Conservation (phyloP, 1,140 invertebrate species). For the Papilio machaon region DNA sequence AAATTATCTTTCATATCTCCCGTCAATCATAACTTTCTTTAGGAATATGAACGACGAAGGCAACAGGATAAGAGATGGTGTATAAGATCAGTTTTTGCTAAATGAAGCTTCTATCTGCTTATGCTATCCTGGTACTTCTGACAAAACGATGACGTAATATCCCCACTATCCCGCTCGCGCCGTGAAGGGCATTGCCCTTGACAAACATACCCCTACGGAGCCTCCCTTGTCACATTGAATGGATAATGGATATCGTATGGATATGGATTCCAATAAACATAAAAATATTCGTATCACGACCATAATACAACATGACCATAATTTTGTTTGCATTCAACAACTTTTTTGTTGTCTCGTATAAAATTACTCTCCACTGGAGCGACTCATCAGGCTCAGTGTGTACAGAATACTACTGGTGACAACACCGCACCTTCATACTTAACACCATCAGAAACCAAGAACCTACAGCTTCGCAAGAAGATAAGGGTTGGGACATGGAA, state of each 20-base stretch:
- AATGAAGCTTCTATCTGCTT: neutral
- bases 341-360: too few relatives aligned
- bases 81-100: neutral
- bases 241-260: neutral
- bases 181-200: constrained; percentile 1
- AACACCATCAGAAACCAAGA: too few relatives aligned
- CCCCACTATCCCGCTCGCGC: constrained; percentile 7
- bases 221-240: neutral
- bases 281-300: neutral
- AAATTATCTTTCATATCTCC: neutral
- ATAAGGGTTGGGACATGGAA: too few relatives aligned
- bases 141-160: constrained; percentile 29
- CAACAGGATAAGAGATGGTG: constrained; percentile 1
- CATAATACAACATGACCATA: neutral
- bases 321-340: too few relatives aligned
- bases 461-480: too few relatives aligned
- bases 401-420: too few relatives aligned
- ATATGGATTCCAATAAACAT: neutral
- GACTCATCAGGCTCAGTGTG: constrained; percentile 25
- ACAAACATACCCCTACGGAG: neutral
- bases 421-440: too few relatives aligned
- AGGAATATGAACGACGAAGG: constrained; percentile 9
- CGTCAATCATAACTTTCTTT: constrained; percentile 9
- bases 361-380: neutral
- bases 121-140: constrained; percentile 1